Evolutionary conservation across 2,113 vertebrate species (phyloP).

Genomic region (Cavia porcellus): DNA sequence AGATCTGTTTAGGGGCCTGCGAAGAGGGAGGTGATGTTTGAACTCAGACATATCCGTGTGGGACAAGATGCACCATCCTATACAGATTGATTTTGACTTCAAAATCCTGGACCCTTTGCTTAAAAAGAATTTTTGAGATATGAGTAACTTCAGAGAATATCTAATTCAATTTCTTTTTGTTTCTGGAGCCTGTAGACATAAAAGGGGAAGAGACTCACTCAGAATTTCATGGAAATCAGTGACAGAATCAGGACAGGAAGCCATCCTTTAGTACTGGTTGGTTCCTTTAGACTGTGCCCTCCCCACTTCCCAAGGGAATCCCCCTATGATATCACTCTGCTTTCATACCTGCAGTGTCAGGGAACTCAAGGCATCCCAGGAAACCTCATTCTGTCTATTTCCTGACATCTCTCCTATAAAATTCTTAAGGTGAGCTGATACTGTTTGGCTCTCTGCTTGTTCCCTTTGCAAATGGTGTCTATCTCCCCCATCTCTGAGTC

Average conservation of each 20-base stretch:
- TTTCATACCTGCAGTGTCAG: not conserved
- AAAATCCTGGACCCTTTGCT: not conserved
- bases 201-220: not conserved
- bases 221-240: not conserved
- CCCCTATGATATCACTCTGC: not conserved
- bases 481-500: not conserved
- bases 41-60: not conserved
- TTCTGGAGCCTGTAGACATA: not conserved
- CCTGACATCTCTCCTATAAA: not conserved
- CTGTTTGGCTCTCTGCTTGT: not conserved
- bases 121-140: conserved; percentile 29
- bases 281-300: not conserved
- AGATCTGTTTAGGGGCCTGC: not conserved
- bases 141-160: not conserved
- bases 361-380: not conserved
- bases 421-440: not conserved
- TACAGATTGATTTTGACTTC: not conserved
- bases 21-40: not conserved
- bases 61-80: not conserved
- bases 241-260: not conserved
- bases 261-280: not conserved
- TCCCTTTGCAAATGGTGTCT: not conserved
- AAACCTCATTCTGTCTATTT: not conserved
- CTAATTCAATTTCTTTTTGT: not conserved
- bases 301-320: not conserved